Evolutionary conservation across 2,113 vertebrate species (phyloP), one percentile per base, ranked within the genome.

Genomic region (Falco punctatus): DNA sequence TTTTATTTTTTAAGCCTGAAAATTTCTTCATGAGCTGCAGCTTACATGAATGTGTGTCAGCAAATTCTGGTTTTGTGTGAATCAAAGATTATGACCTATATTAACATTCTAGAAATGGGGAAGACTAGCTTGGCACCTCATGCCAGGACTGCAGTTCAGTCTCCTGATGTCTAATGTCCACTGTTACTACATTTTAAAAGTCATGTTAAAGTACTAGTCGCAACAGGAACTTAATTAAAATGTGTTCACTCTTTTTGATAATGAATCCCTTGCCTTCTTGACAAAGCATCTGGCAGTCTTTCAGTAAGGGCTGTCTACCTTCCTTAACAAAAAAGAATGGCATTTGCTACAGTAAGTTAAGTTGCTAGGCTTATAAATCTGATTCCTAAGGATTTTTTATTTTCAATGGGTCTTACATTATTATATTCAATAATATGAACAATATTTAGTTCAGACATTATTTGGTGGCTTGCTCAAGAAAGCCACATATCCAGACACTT

Each of bases 1-100:
- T 64, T 73, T 94, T 87, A 33, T 59, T 73, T 86, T 72, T 71
- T 58, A 90, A 85, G 64, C 18, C 30, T 69, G 84, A 80, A 94
- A 88, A 55, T 81, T 79, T 54, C 51, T 81, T 72, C 40, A 6
- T 42, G 80, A 94, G 46, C 65, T 85, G 48, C 83, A 86, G 33
- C 17, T 82, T 40, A 59, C 12, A 3, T 81, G 69, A 79, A 75
- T 30, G 57, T 17, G 44, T 88, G 88, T 93, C 89, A 90, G 71
- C 38, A 57, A 38, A 58, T 93, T 88, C 78, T 46, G 28, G 30
- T 48, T 94, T 74, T 91, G 77, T 95, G 92, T 77, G 93, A 80
- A 42, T 92, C 73, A 90, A 74, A 82, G 71, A 87, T 61, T 46
- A 44, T 87, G 85, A 96, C 90, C 89, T 94, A 44, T 54, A n/a